Conservation (phyloP, 2,797 vertebrate species). For the Labeo calbasu region DNA sequence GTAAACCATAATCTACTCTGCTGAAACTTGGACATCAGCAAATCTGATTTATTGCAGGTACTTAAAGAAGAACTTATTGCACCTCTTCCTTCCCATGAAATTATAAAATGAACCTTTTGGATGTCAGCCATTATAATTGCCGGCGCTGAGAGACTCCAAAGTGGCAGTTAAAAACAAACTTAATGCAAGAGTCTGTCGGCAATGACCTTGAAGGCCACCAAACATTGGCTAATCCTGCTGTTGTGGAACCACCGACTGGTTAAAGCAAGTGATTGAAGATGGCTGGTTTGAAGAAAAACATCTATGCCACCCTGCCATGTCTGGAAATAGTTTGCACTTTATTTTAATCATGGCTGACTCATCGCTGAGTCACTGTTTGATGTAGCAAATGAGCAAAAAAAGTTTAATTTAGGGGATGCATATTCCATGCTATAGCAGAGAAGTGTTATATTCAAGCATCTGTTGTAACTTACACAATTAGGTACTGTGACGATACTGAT, state of each 20-base stretch:
- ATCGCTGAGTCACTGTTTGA: conserved; percentile 18
- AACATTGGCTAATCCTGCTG: neutral
- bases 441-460: neutral
- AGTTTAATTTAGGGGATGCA: neutral
- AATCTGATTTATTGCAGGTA: conserved; percentile 43
- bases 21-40: conserved; percentile 21
- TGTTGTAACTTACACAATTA: neutral
- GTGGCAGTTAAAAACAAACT: conserved; percentile 44
- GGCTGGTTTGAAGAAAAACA: conserved; percentile 28
- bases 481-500: neutral
- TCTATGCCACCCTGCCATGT: neutral
- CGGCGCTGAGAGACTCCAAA: conserved; percentile 19
- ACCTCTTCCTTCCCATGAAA: conserved; percentile 32
- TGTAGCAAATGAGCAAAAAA: conserved; percentile 13
- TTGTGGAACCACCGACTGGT: conserved; percentile 3
- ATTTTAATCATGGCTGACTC: conserved; percentile 9
- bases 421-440: neutral
- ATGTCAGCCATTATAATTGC: conserved; percentile 34
- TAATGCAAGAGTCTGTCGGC: conserved; percentile 20
- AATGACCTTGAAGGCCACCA: conserved; percentile 31
- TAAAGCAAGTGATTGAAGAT: neutral
- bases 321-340: conserved; percentile 14
- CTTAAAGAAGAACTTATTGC: conserved; percentile 33
- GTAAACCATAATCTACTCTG: conserved; percentile 46
- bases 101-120: conserved; percentile 46